These are phyloP conservation scores for Microtus montanus DNA, from an alignment of 2,113 vertebrate species.

Conservation along the genomic window DNA sequence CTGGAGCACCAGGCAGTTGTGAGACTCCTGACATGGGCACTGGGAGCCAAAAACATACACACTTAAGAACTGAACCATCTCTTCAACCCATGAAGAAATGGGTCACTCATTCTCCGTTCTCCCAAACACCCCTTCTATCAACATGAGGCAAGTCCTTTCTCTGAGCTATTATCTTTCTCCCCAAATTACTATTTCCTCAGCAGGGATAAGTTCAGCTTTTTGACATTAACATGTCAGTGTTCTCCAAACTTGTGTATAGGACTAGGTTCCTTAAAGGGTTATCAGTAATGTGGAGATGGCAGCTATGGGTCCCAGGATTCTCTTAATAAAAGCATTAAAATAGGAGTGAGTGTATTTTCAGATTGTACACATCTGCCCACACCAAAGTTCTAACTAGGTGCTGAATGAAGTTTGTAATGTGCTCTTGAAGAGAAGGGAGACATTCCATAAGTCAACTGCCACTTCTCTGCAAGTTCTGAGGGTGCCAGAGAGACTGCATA, in stretches of 20 bases:
- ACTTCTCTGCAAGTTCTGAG: conserved; percentile 8
- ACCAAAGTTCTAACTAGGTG: neutral
- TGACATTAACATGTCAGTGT: neutral
- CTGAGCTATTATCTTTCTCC: neutral
- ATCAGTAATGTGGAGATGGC: neutral
- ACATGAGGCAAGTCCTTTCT: neutral
- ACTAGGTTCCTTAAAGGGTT: neutral
- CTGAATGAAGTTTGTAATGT: neutral
- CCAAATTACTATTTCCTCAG: neutral
- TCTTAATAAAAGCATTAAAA: conserved; percentile 28
- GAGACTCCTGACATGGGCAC: neutral
- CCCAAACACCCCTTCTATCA: neutral
- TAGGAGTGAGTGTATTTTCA: neutral
- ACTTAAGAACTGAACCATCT: neutral
- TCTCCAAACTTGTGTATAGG: neutral
- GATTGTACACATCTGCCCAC: conserved; percentile 20
- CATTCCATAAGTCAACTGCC: neutral
- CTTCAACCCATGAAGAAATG: neutral
- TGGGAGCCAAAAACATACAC: too few species aligned
- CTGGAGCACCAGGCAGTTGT: neutral
- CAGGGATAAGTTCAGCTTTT: neutral
- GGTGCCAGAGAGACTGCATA: neutral
- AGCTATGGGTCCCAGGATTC: neutral
- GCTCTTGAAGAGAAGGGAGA: conserved; percentile 9
- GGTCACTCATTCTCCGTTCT: neutral